Conservation (phyloP, 2,888 invertebrate genomes). For the Diarsia mendica region DNA sequence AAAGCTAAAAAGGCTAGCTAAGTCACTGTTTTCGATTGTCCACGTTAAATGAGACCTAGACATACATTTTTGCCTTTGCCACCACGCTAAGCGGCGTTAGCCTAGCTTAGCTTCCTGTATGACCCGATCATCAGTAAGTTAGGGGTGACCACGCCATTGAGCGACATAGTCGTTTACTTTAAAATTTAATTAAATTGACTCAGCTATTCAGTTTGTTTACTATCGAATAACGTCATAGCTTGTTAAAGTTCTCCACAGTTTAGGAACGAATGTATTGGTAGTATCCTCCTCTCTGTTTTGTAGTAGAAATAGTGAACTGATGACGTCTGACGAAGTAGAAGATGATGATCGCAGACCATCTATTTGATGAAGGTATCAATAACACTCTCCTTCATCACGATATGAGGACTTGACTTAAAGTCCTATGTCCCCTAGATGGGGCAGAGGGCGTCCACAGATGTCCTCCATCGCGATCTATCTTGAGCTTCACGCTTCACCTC, state of each 20-base stretch:
- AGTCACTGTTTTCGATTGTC: background rate
- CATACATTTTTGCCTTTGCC: background rate
- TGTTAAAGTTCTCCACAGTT: slow-evolving; percentile 58
- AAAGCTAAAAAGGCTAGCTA: background rate
- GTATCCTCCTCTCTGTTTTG: slow-evolving; percentile 36
- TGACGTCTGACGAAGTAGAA: background rate
- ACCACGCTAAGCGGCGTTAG: no score
- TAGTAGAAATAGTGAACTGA: slow-evolving; percentile 11
- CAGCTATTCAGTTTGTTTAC: slow-evolving; percentile 80
- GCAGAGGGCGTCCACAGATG: no score
- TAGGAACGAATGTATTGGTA: slow-evolving; percentile 14
- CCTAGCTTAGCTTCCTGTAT: slow-evolving; percentile 16
- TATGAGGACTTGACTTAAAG: no score
- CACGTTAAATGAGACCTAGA: background rate
- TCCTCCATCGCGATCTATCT: no score
- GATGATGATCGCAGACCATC: slow-evolving; percentile 82
- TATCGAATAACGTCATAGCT: slow-evolving; percentile 74
- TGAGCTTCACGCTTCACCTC: no score
- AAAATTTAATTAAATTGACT: slow-evolving; percentile 86
- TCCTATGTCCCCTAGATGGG: no score
- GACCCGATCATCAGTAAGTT: background rate
- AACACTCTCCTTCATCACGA: slow-evolving; percentile 78
- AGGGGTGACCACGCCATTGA: slow-evolving; percentile 73
- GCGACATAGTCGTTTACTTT: slow-evolving; percentile 79
- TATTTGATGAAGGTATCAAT: slow-evolving; percentile 85